Conservation (phyloP, 2,888 invertebrate species). For the Zhengitettix transpicula region DNA sequence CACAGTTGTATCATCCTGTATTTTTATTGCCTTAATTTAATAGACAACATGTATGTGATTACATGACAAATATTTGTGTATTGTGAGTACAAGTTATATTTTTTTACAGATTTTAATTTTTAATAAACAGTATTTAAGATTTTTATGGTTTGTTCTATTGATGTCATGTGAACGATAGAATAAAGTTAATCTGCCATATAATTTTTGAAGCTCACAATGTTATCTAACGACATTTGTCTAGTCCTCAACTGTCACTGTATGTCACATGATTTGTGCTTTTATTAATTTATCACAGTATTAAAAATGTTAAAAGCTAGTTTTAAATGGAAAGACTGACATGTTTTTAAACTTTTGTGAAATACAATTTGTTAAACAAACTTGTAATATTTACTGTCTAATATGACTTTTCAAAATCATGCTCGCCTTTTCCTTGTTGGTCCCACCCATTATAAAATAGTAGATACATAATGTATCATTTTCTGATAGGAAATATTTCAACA, state of each 20-base stretch:
- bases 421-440: too few relatives aligned
- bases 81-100: background rate
- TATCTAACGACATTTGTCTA: background rate
- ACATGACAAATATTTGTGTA: background rate
- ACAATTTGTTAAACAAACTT: background rate
- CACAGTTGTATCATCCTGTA: background rate
- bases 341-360: background rate
- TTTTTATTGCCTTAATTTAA: background rate
- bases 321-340: background rate
- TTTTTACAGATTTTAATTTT: too few relatives aligned
- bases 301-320: background rate
- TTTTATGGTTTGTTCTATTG: too few relatives aligned
- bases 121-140: too few relatives aligned
- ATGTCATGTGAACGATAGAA: too few relatives aligned
- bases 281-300: background rate
- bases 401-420: too few relatives aligned
- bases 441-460: too few relatives aligned
- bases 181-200: too few relatives aligned
- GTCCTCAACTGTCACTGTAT: too few relatives aligned
- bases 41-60: background rate
- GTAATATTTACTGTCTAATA: background rate
- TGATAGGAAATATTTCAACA: too few relatives aligned
- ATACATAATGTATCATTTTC: too few relatives aligned
- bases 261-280: background rate
- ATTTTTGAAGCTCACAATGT: background rate